Evolutionary conservation across 2,113 vertebrate genomes (phyloP), one percentile per base, ranked within the genome.

Genomic region (Urocitellus parryii): DNA sequence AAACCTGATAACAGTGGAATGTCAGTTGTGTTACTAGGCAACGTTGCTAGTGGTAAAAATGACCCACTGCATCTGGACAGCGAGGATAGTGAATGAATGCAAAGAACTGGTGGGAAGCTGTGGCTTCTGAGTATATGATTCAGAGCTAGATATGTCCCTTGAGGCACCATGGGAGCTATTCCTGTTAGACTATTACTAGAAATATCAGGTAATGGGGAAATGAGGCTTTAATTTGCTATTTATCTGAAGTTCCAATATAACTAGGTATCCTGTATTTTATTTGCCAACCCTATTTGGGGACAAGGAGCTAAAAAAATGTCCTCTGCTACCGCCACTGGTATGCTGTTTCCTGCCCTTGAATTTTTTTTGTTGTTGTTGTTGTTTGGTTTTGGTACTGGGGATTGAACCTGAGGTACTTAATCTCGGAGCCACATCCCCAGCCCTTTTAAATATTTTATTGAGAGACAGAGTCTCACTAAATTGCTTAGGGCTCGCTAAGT

Each of bases 1-100:
- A 87, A 88, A 70, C 81, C 77, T 65, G 77, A 51, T 24, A 27
- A 90, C 48, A 48, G 58, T 42, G 42, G 78, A 70, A 77, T 29
- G 77, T 61, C 51, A 53, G 51, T 77, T 42, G 16, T 1, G 39
- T 96, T 88, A 70, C 88, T 37, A 88, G 77, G 70, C 76, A 96
- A 88, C 77, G 1, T 34, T 27, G 74, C 88, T 74, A 17, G 10
- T 32, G 37, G 22, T 53, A 77, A 72, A 77, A 65, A 67, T 73
- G 53, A 84, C 56, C 53, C 63, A 25, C 29, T 67, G 37, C 12
- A 56, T 73, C 56, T 48, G 79, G 89, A 39, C 20, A 56, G 45
- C 7, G 32, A 92, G 65, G 72, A 45, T 63, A 39, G 8, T 12
- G 56, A 58, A 58, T 74, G 45, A 89, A 58, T 37, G 13, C 25